These are phyloP conservation scores for Gobionotothen gibberifrons DNA, from an alignment of 2,797 vertebrate species.

Conservation along the genomic window DNA sequence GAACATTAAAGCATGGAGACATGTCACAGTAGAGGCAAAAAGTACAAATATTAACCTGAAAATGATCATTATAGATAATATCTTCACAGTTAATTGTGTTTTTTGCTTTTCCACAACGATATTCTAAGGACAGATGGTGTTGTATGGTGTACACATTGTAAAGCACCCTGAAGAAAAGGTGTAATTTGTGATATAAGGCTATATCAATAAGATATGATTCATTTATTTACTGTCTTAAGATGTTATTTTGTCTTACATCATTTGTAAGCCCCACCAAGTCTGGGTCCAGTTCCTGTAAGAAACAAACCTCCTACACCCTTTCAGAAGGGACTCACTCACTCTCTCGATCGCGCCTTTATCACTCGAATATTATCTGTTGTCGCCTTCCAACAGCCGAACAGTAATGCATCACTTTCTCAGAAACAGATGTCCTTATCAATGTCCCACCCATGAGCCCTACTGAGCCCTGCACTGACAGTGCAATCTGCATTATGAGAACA, in stretches of 20 bases:
- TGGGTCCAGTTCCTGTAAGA: not conserved
- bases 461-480: not conserved
- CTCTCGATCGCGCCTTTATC: slow-evolving; percentile 46
- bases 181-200: too few species aligned
- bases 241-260: not conserved
- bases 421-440: slow-evolving; percentile 70
- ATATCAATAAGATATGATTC: too few species aligned
- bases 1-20: too few species aligned
- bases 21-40: too few species aligned
- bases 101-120: too few species aligned
- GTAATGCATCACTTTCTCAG: slow-evolving; percentile 43
- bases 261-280: not conserved
- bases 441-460: slow-evolving; percentile 58
- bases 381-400: slow-evolving; percentile 46
- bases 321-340: not conserved
- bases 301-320: not conserved
- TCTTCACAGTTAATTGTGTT: too few species aligned
- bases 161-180: too few species aligned
- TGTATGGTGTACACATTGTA: too few species aligned
- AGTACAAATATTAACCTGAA: too few species aligned
- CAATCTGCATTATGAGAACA: slow-evolving; percentile 1
- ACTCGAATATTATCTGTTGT: slow-evolving; percentile 51
- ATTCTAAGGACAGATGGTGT: too few species aligned
- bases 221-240: not conserved
- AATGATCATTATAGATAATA: too few species aligned